Conservation (phyloP, 2,888 invertebrate species). For the Julus scandinavius region DNA sequence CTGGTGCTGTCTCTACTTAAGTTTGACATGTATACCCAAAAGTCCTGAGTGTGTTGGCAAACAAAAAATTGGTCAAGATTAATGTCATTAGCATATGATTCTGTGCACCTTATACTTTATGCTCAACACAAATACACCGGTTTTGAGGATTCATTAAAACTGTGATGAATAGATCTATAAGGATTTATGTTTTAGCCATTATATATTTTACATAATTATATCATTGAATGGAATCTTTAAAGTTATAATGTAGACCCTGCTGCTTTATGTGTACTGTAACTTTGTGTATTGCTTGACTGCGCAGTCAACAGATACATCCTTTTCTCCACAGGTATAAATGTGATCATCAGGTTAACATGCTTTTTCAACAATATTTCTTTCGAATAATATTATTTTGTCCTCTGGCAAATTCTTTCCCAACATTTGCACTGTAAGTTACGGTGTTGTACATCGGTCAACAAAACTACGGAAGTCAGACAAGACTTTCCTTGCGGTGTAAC, state of each 20-base stretch:
- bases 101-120: no score
- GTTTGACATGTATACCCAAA: not conserved
- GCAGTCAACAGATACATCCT: no score
- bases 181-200: no score
- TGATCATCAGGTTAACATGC: not conserved
- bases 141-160: no score
- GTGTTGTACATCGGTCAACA: not conserved
- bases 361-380: conserved; percentile 10
- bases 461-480: not conserved
- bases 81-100: not conserved
- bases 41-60: not conserved
- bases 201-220: no score
- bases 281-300: no score
- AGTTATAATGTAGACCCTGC: no score
- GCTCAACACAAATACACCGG: no score
- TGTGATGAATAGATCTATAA: no score
- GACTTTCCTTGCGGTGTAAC: not conserved
- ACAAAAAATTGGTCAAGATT: not conserved
- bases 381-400: conserved; percentile 31
- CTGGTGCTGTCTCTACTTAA: not conserved
- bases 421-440: not conserved
- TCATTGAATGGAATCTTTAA: no score
- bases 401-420: not conserved
- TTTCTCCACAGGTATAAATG: not conserved
- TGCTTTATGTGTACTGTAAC: no score